Conservation (phyloP, 2,113 vertebrate genomes). For the Calidris pygmaea region DNA sequence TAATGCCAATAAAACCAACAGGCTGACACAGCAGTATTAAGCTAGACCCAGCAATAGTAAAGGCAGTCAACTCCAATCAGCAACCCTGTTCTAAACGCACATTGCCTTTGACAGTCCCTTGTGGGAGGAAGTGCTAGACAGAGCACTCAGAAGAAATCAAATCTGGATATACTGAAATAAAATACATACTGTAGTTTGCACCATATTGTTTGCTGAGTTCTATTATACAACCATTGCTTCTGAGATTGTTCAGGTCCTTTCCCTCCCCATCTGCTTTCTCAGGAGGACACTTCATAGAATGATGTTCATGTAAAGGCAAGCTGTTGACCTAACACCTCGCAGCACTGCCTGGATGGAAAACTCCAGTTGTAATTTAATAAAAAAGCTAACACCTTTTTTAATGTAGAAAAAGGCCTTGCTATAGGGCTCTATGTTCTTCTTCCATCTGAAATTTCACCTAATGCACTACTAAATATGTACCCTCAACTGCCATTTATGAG, state of each 20-base stretch:
- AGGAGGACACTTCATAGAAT: neutral
- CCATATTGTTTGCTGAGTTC: neutral
- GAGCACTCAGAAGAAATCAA: neutral
- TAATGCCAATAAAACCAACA: neutral
- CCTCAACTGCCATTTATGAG: neutral
- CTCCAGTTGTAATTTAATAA: neutral
- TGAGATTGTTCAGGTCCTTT: neutral
- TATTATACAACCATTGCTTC: neutral
- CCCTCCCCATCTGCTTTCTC: neutral
- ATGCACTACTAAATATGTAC: neutral
- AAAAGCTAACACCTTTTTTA: neutral
- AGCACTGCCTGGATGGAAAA: neutral
- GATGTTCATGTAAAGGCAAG: neutral
- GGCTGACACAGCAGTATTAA: neutral
- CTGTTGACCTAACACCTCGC: neutral
- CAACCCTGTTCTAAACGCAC: neutral
- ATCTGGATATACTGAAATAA: neutral
- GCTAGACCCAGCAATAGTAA: neutral
- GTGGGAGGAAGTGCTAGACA: neutral
- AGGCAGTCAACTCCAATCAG: neutral
- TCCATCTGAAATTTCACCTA: neutral
- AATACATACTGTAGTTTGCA: neutral
- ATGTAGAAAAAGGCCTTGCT: neutral
- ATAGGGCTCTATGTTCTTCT: neutral
- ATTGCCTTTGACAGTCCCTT: neutral